Conservation (phyloP, 2,888 invertebrate species). For the Sympetrum striolatum region DNA sequence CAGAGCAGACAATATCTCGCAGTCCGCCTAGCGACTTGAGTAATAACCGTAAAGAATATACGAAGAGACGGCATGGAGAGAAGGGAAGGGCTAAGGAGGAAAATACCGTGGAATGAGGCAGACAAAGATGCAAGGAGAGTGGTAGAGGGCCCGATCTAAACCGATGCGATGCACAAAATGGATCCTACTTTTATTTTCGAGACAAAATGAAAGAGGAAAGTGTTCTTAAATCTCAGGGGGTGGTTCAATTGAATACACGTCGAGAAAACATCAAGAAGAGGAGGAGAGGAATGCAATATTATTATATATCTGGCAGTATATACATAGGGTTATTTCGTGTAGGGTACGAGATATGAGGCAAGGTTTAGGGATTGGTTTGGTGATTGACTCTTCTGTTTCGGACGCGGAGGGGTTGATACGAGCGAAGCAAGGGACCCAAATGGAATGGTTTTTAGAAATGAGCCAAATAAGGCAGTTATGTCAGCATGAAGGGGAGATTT, state of each 20-base stretch:
- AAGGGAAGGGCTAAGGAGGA: not conserved
- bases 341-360: not conserved
- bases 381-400: not conserved
- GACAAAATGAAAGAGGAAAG: not conserved
- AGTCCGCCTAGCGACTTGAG: not conserved
- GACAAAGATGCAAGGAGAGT: not conserved
- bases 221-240: too few relatives aligned
- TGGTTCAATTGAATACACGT: not conserved
- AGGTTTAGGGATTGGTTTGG: not conserved
- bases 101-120: not conserved
- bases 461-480: not conserved
- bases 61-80: not conserved
- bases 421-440: not conserved
- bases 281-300: not conserved
- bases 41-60: not conserved
- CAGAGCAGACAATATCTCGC: not conserved
- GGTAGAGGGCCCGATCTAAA: not conserved
- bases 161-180: not conserved
- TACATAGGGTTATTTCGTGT: not conserved
- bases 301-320: not conserved
- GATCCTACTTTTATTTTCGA: not conserved
- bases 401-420: not conserved
- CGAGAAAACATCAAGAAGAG: not conserved
- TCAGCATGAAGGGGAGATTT: not conserved
- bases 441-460: not conserved